Percentiles rank a stretch among this genome's conserved stretches.
Conservation (phyloP, 2,113 vertebrate species). For the Crotophaga sulcirostris region DNA sequence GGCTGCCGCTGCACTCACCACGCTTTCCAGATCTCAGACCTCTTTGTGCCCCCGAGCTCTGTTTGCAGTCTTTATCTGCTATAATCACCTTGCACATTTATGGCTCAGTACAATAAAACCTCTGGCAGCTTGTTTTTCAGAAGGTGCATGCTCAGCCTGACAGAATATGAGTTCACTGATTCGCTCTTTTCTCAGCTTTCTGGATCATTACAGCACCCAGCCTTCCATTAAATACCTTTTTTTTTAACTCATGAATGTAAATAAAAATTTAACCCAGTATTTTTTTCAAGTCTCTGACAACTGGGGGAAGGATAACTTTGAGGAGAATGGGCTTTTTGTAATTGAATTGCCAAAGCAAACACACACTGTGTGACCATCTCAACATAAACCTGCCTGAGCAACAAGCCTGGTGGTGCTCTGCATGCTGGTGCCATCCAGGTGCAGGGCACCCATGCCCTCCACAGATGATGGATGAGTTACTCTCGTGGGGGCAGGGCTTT, state of each 20-base stretch:
- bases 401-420: neutral
- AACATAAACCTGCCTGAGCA: neutral
- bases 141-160: neutral
- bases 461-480: neutral
- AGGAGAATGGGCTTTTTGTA: neutral
- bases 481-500: neutral
- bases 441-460: neutral
- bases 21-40: fast-evolving
- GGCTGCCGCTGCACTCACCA: neutral
- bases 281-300: neutral
- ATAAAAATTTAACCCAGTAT: neutral
- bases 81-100: neutral
- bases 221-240: neutral
- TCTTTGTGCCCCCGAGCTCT: neutral
- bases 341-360: neutral
- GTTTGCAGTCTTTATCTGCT: neutral
- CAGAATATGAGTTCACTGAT: neutral
- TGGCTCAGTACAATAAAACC: neutral
- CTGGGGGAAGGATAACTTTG: neutral
- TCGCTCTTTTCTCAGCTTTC: neutral
- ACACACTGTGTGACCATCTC: neutral
- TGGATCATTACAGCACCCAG: neutral
- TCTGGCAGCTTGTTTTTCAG: neutral
- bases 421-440: fast-evolving
- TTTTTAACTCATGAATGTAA: neutral